Evolutionary conservation across 2,888 invertebrate species (phyloP).

Genomic region (Biston stratarius): DNA sequence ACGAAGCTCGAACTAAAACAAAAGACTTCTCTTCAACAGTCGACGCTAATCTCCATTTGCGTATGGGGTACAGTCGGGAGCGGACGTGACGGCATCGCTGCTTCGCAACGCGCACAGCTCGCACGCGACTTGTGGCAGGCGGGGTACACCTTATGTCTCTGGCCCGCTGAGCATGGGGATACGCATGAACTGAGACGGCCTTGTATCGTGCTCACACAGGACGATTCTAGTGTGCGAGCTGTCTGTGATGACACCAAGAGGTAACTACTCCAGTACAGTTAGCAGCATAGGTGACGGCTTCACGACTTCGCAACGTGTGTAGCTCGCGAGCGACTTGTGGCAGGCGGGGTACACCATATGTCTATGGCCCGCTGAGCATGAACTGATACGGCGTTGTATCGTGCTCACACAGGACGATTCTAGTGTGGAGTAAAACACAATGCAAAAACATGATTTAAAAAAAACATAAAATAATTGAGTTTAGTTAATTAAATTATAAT

Average conservation of each 20-base stretch:
- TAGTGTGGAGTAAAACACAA: constrained; percentile 52
- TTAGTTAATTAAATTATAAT: not conserved
- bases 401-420: constrained; percentile 59
- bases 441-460: too few species aligned
- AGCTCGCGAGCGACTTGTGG: constrained; percentile 87
- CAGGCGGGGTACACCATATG: constrained; percentile 86
- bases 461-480: too few species aligned
- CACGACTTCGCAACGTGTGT: constrained; percentile 50
- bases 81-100: constrained; percentile 59
- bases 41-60: constrained; percentile 64
- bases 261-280: constrained; percentile 48
- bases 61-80: constrained; percentile 63
- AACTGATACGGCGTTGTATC: constrained; percentile 54
- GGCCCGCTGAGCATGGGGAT: constrained; percentile 50
- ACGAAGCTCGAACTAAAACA: too few species aligned
- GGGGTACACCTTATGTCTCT: constrained; percentile 82
- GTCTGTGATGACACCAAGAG: constrained; percentile 56
- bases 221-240: constrained; percentile 55
- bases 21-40: constrained; percentile 49
- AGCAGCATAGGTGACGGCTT: constrained; percentile 60
- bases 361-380: constrained; percentile 54
- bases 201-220: constrained; percentile 56
- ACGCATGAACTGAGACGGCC: constrained; percentile 61
- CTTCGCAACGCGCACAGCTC: constrained; percentile 57
- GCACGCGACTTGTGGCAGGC: constrained; percentile 89